These are phyloP conservation scores for Euphonia xanthogaster DNA, from an alignment of 2,797 vertebrate genomes.

Conservation along the genomic window DNA sequence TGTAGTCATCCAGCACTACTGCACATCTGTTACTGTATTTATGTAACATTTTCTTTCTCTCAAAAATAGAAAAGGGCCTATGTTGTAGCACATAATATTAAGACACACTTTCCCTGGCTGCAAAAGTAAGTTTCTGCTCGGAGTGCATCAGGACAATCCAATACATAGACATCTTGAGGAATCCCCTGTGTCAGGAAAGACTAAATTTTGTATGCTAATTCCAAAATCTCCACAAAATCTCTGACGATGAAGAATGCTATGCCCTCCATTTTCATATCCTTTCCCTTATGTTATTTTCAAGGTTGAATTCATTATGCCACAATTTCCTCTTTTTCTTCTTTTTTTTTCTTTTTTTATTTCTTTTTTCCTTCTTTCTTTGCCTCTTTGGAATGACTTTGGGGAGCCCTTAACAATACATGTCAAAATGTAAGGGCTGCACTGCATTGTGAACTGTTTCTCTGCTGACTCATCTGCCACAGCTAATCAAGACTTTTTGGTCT, in stretches of 20 bases:
- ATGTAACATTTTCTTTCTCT: background rate
- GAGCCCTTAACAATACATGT: conserved; percentile 25
- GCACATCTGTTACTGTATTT: background rate
- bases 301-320: background rate
- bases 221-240: background rate
- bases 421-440: conserved; percentile 24
- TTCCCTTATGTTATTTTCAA: background rate
- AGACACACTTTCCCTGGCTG: background rate
- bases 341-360: background rate
- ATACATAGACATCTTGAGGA: background rate
- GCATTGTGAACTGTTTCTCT: conserved; percentile 14
- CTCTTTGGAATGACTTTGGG: conserved; percentile 16
- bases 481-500: conserved; percentile 56
- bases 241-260: background rate
- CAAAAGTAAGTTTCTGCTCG: background rate
- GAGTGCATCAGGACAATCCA: background rate
- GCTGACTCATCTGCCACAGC: conserved; percentile 39
- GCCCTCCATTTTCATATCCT: background rate
- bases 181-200: background rate
- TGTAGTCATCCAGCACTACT: background rate
- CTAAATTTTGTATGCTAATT: background rate
- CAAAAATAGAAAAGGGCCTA: background rate
- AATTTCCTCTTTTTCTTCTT: background rate
- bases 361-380: background rate
- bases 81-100: background rate